Evolutionary conservation across 2,888 invertebrate genomes (phyloP).

Genomic region (Pristionchus exspectatus): DNA sequence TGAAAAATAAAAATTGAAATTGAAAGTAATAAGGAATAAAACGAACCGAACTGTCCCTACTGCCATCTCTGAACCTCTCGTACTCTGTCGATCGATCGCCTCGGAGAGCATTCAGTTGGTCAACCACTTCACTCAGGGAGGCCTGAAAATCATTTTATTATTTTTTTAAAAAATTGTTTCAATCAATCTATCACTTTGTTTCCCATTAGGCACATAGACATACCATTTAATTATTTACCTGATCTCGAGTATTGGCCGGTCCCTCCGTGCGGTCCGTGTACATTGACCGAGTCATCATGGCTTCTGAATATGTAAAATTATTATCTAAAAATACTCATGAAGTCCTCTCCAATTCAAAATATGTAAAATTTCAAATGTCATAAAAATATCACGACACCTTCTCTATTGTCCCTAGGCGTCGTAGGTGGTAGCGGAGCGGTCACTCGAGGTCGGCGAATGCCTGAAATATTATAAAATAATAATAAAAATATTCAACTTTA

Average conservation of each 20-base stretch:
- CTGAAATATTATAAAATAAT: not conserved
- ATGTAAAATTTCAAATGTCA: too few relatives aligned
- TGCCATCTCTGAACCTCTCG: not conserved
- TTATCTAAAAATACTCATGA: not conserved
- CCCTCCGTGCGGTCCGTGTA: not conserved
- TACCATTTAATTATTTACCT: too few relatives aligned
- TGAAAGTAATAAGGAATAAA: not conserved
- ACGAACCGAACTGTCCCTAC: constrained; percentile 49
- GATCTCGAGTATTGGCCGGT: not conserved
- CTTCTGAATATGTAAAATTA: not conserved
- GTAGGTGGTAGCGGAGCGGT: constrained; percentile 52
- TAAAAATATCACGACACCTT: too few relatives aligned
- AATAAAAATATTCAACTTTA: not conserved
- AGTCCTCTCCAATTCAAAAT: not conserved
- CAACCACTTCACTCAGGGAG: constrained; percentile 32
- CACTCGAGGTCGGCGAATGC: constrained; percentile 49
- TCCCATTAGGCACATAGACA: too few relatives aligned
- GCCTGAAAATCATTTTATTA: constrained; percentile 22
- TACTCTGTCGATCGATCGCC: constrained; percentile 23
- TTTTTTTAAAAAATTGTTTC: too few relatives aligned
- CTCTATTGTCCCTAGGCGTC: not conserved
- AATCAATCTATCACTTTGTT: too few relatives aligned
- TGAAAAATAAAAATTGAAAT: not conserved
- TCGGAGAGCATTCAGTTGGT: constrained; percentile 41
- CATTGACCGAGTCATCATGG: constrained; percentile 31